Percentiles rank a stretch among this genome's conserved stretches.
Conservation (phyloP, 2,113 vertebrate species). For the Neoarius graeffei region DNA sequence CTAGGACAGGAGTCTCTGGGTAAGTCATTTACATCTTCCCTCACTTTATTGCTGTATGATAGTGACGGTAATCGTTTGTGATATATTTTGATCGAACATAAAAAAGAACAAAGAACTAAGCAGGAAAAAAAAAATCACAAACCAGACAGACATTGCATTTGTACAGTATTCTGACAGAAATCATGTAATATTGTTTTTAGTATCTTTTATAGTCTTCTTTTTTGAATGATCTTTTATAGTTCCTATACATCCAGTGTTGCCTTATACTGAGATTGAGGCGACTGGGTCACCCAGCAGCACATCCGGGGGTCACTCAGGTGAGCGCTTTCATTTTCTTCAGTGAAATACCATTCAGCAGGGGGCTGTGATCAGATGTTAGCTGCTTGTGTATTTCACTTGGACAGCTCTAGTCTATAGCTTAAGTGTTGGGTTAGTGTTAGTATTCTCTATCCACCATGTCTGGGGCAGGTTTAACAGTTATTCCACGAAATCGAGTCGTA, state of each 20-base stretch:
- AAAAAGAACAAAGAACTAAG: neutral
- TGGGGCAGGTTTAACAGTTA: neutral
- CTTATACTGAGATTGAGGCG: conserved; percentile 93
- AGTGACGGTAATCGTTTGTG: neutral
- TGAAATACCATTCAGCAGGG: neutral
- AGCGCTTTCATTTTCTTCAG: conserved; percentile 55
- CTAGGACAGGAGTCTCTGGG: conserved; percentile 94
- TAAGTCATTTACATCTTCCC: conserved; percentile 65
- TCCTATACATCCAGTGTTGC: conserved; percentile 88
- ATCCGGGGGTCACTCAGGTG: conserved; percentile 89
- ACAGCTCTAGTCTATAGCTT: neutral
- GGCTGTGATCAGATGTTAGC: neutral
- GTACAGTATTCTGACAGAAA: neutral
- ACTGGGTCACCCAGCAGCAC: conserved; percentile 76
- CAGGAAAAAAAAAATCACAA: neutral
- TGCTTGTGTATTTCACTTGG: neutral
- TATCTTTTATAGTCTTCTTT: neutral
- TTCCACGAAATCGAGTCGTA: too few relatives aligned
- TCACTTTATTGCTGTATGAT: neutral
- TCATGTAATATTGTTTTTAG: neutral
- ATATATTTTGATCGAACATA: neutral
- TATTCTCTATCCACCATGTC: neutral
- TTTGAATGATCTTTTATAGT: conserved; percentile 59
- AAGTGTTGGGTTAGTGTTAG: neutral
- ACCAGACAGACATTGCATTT: neutral